phyloP scores from a whole-genome alignment of 2,797 vertebrate species.

The Cuculus canorus region DNA sequence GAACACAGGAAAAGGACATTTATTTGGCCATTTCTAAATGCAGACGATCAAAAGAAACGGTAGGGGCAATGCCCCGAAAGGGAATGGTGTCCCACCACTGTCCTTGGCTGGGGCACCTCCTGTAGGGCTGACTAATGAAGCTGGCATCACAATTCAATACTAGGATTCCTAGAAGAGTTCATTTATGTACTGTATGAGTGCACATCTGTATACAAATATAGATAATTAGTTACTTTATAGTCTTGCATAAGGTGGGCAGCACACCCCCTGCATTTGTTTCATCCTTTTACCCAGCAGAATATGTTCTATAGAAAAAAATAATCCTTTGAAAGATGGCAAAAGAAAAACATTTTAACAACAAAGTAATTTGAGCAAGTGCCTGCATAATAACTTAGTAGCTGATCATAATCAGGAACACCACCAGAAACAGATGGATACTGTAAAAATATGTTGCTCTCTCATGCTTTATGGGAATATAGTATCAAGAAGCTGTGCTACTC shows the following conservation, averaged over 20 bases:
- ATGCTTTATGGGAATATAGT: background rate
- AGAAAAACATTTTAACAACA: background rate
- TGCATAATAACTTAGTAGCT: background rate
- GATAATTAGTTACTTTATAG: background rate
- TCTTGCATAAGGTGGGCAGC: background rate
- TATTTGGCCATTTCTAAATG: background rate
- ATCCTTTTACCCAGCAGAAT: background rate
- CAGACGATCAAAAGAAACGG: background rate
- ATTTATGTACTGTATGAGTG: background rate
- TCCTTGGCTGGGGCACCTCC: background rate
- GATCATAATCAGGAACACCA: background rate
- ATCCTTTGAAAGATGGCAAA: background rate
- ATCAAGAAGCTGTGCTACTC: background rate
- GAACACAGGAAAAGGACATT: background rate
- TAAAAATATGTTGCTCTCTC: background rate
- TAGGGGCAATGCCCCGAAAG: background rate
- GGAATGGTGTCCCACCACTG: background rate
- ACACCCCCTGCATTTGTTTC: background rate
- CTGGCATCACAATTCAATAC: accelerated
- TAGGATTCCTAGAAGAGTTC: background rate
- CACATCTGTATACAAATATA: background rate
- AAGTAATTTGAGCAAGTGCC: background rate
- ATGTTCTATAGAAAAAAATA: background rate
- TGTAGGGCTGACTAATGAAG: background rate
- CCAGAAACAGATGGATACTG: background rate